Base-by-base conservation (phyloP, 2,113 vertebrate species). In the Neomonachus schauinslandi region DNA sequence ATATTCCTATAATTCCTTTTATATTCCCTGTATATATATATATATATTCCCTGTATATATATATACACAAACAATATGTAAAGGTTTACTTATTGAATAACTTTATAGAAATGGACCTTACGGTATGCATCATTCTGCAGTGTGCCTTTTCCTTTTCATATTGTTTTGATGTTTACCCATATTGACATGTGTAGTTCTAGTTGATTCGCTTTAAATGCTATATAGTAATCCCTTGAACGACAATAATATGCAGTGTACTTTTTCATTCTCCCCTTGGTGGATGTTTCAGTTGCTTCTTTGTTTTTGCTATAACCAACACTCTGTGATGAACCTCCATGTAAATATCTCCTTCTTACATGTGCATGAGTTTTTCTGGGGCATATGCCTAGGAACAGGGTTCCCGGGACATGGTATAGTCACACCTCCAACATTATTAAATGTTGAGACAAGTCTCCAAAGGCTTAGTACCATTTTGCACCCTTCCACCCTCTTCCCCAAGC, bases 31-130 rank as follows among this genome's bases (percentile, higher is more conserved):
- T 67, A 24, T 15, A 5, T 31, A 72, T 74, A 36, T 55, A 63
- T 72, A 8, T 36, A 59, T 31, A 72, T 72, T 77, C 42, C 6
- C 28, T 87, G 63, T 33, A 31, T 15, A 7, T 31, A 72, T 72
- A 36, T 55, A 63, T 65, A 31, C 39, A 59, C 51, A 36, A 72
- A 3, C 22, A 74, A 7, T 28, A 36, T 28, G 1, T 36, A 83
- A 61, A 33, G 24, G 1, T 65, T 69, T 61, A 33, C 10, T 39
- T 57, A 8, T 72, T 42, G 0, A 83, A n/a, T 82, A 72, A 90
- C 13, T 88, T 96, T 57, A 82, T n/a, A 87, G 59, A 91, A 96
- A 93, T 90, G 36, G 11, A 55, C 51, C 53, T 65, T 21, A 36
- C 19, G 36, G 1, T 57, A 24, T 24, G 2, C 7, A 59, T 91